Conservation (phyloP, 2,888 invertebrate species). For the Beris morrisii region DNA sequence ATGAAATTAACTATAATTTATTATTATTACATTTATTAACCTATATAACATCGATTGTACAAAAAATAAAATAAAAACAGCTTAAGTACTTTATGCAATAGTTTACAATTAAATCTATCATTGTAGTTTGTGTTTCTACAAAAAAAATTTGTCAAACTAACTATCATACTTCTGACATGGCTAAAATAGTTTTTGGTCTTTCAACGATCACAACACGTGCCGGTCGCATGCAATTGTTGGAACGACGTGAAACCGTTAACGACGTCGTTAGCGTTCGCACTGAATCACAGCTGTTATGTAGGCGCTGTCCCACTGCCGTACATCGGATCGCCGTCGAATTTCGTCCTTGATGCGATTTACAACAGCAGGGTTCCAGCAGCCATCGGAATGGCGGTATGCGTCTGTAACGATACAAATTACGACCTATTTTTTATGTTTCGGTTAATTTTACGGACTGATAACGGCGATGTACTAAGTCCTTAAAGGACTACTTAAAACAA, state of each 20-base stretch:
- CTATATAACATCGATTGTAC: too few species aligned
- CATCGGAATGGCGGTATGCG: constrained; percentile 69
- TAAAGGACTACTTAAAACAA: neutral
- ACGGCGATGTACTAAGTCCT: too few species aligned
- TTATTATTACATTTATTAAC: too few species aligned
- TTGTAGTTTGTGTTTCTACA: too few species aligned
- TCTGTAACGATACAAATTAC: constrained; percentile 42
- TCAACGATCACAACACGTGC: constrained; percentile 52
- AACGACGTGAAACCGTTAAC: constrained; percentile 52
- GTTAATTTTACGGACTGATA: constrained; percentile 1
- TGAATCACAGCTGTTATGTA: constrained; percentile 56
- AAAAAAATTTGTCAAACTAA: constrained; percentile 30
- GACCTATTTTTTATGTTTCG: constrained; percentile 23
- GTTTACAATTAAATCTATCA: too few species aligned
- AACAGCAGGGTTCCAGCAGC: constrained; percentile 58
- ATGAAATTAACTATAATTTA: too few species aligned
- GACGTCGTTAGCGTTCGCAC: constrained; percentile 56
- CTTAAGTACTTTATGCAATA: too few species aligned
- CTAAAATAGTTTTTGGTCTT: constrained; percentile 48
- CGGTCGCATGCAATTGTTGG: constrained; percentile 49
- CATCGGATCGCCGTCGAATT: constrained; percentile 49
- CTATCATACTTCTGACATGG: constrained; percentile 56
- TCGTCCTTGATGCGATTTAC: constrained; percentile 51
- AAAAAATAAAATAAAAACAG: too few species aligned
- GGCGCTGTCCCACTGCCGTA: constrained; percentile 52